Evolutionary conservation across 2,797 vertebrate genomes (phyloP).

Genomic region (Falco berigora): DNA sequence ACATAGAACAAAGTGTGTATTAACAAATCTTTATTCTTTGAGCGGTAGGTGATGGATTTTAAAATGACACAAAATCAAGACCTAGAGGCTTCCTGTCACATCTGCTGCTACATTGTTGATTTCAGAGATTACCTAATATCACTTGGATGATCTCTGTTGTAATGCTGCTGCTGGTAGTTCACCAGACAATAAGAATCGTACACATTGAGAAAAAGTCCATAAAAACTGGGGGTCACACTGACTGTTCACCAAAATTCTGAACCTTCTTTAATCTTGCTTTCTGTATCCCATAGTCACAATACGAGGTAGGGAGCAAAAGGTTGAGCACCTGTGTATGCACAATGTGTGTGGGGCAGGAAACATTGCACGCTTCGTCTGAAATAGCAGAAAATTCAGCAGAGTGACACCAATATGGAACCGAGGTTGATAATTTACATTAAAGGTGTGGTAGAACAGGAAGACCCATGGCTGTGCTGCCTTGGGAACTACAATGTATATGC

Average conservation of each 20-base stretch:
- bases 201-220: neutral
- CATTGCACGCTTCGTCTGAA: neutral
- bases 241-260: neutral
- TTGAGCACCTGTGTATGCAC: neutral
- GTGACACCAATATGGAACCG: neutral
- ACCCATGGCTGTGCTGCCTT: neutral
- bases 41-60: neutral
- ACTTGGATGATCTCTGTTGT: neutral
- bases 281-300: neutral
- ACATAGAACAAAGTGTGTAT: neutral
- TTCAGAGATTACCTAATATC: neutral
- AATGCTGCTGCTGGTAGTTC: neutral
- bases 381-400: neutral
- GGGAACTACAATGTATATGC: neutral
- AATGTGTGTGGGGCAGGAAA: neutral
- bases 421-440: neutral
- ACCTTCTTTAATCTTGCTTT: neutral
- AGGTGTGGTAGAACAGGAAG: neutral
- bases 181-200: neutral
- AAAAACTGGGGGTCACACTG: neutral
- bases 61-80: slow-evolving; percentile 12
- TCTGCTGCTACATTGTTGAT: neutral
- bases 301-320: neutral
- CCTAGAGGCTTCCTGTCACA: neutral
- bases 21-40: neutral